phyloP scores from a whole-genome alignment of 2,113 vertebrate genomes.

The Apus apus region DNA sequence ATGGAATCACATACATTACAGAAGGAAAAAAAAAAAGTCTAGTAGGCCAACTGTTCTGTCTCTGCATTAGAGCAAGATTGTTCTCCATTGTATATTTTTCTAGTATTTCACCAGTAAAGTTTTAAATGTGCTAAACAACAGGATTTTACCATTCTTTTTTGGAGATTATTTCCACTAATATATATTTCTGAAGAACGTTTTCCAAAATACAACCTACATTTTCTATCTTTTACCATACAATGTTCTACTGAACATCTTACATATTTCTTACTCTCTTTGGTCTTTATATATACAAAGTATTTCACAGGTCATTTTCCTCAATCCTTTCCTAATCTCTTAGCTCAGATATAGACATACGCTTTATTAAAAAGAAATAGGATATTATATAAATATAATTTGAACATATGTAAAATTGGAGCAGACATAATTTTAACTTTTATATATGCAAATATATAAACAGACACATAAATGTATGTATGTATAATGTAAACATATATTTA shows the following conservation, averaged over 20 bases:
- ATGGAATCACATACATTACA: not conserved
- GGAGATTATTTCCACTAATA: not conserved
- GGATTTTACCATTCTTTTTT: not conserved
- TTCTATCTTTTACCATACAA: not conserved
- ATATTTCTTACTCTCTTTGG: not conserved
- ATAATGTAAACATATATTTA: not conserved
- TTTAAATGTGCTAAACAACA: not conserved
- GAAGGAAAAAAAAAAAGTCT: not conserved
- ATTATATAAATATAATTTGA: not conserved
- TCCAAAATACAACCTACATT: not conserved
- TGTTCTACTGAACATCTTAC: not conserved
- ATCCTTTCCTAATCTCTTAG: not conserved
- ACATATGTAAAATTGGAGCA: not conserved
- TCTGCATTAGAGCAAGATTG: not conserved
- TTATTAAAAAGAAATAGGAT: not conserved
- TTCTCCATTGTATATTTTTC: not conserved
- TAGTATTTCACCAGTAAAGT: not conserved
- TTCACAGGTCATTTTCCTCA: not conserved
- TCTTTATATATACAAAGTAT: not conserved
- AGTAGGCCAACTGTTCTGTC: not conserved
- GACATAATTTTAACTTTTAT: not conserved
- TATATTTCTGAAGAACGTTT: not conserved
- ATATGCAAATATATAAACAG: not conserved
- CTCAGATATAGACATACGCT: not conserved
- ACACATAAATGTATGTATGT: not conserved